These are phyloP conservation scores for Brachystomella parvula DNA, from an alignment of 1,140 invertebrate genomes.

Conservation along the genomic window DNA sequence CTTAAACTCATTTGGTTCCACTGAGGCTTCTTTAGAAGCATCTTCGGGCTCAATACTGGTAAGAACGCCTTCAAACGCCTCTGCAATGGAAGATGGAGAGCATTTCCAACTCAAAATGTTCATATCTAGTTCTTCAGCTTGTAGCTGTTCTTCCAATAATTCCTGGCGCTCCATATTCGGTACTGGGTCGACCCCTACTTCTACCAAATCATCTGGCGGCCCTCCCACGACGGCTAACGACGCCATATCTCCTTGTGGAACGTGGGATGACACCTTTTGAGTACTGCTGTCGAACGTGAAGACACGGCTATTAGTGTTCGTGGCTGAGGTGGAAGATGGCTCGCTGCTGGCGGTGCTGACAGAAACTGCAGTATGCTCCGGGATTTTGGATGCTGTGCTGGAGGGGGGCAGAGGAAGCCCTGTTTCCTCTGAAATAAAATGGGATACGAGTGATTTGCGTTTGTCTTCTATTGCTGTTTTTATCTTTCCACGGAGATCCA, in stretches of 20 bases:
- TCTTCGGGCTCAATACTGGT: neutral
- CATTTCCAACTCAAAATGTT: neutral
- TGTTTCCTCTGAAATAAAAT: constrained; percentile 35
- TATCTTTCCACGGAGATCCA: constrained; percentile 36
- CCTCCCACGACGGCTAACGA: neutral
- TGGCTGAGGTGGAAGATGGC: neutral
- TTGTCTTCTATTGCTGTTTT: constrained; percentile 38
- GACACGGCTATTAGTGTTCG: neutral
- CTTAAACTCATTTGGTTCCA: no score
- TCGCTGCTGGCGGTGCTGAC: neutral
- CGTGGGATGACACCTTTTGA: neutral
- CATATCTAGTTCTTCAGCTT: neutral
- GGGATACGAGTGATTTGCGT: constrained; percentile 29
- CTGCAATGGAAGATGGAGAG: neutral
- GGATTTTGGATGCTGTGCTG: constrained; percentile 5
- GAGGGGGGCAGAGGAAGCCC: constrained; percentile 15
- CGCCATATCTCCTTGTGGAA: constrained; percentile 6
- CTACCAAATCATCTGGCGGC: constrained; percentile 17
- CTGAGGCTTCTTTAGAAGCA: no score
- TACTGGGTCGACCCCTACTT: constrained; percentile 24
- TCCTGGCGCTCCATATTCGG: neutral
- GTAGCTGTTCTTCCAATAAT: neutral
- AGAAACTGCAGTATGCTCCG: constrained; percentile 23
- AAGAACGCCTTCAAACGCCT: neutral
- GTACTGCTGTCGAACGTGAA: constrained; percentile 2